These are phyloP conservation scores for Littorina saxatilis DNA, from an alignment of 1,140 invertebrate genomes.

Conservation along the genomic window DNA sequence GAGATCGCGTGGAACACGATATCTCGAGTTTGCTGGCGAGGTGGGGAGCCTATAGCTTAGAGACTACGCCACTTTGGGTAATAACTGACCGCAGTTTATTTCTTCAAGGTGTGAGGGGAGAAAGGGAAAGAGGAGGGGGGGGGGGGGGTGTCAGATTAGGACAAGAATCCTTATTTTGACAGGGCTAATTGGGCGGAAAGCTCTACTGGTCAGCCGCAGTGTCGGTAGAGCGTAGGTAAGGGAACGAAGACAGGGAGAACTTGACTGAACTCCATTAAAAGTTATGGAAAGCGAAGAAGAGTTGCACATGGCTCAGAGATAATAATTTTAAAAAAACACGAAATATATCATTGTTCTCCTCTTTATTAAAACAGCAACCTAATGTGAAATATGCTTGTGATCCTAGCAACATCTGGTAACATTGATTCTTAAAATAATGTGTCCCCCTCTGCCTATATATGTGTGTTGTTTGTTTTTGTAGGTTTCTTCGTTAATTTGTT, in stretches of 20 bases:
- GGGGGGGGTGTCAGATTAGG: too few relatives aligned
- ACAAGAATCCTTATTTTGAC: not conserved
- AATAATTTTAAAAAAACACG: not conserved
- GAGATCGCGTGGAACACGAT: not conserved
- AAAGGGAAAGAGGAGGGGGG: too few relatives aligned
- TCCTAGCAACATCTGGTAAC: too few relatives aligned
- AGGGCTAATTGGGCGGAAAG: not conserved
- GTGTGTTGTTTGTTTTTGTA: not conserved
- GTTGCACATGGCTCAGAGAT: not conserved
- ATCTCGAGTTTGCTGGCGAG: not conserved
- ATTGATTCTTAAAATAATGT: too few relatives aligned
- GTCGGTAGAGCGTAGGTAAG: not conserved
- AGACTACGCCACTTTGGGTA: not conserved
- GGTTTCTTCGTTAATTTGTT: too few relatives aligned
- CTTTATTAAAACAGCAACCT: not conserved
- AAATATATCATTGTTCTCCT: not conserved
- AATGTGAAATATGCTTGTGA: not conserved
- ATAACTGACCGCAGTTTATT: not conserved
- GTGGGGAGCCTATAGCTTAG: too few relatives aligned
- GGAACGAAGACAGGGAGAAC: not conserved
- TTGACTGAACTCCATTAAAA: too few relatives aligned
- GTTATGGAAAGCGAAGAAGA: too few relatives aligned
- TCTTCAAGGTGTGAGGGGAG: not conserved
- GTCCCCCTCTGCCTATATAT: not conserved
- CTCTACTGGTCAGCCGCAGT: not conserved